A percentile compares a stretch with the other conserved stretches of the same genome.
Conservation (phyloP, 2,888 invertebrate species). For the Cheilosia grossa region DNA sequence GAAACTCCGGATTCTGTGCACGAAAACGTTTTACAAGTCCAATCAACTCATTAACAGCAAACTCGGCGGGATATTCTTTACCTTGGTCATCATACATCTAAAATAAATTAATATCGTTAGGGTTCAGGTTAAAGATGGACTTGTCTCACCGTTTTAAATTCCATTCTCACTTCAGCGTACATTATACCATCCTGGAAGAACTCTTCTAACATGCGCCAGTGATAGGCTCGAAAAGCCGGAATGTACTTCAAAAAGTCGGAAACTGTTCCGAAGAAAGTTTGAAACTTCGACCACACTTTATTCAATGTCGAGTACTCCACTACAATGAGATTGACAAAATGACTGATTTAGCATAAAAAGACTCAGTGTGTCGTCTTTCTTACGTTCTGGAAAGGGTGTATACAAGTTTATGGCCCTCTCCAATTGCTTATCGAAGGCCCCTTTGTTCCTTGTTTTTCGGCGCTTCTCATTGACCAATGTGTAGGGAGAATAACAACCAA, state of each 20-base stretch:
- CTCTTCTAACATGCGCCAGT: constrained; percentile 85
- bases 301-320: constrained; percentile 80
- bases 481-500: constrained; percentile 78
- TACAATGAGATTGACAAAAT: constrained; percentile 60
- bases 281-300: constrained; percentile 84
- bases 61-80: constrained; percentile 83
- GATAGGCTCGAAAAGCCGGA: constrained; percentile 85
- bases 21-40: constrained; percentile 84
- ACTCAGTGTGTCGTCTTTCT: constrained; percentile 35
- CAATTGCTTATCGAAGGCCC: constrained; percentile 84
- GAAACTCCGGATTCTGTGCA: constrained; percentile 84
- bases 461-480: constrained; percentile 80
- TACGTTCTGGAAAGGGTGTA: constrained; percentile 84
- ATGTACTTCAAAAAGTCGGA: constrained; percentile 84
- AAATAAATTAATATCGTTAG: not conserved
- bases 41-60: constrained; percentile 81
- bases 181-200: constrained; percentile 86
- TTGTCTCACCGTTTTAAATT: constrained; percentile 77
- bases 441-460: constrained; percentile 81
- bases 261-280: constrained; percentile 83
- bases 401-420: constrained; percentile 85
- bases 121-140: not conserved
- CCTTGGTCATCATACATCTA: constrained; percentile 85
- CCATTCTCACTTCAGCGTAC: constrained; percentile 85
- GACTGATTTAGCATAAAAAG: too few relatives aligned